Evolutionary conservation across 2,888 invertebrate genomes (phyloP), one percentile per base, ranked within the genome.

Genomic region (Cheiracanthium punctorium): DNA sequence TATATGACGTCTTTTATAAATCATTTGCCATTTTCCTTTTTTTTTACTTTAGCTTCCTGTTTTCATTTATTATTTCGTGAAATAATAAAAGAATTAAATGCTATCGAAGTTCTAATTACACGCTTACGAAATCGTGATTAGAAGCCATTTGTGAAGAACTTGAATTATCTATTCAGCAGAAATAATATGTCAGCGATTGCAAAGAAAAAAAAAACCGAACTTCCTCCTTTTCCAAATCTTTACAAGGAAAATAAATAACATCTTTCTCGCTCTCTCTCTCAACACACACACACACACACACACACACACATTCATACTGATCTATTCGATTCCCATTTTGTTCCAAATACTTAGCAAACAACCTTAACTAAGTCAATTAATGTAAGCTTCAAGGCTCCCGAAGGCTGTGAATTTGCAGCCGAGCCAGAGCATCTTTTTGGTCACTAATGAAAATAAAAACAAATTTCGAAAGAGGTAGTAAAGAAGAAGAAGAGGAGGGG

Each of bases 391-490:
- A 58, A 58, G 24, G 58, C 58, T n/a, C 17, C 24, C 5, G 58
- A 58, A 58, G 24, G 24, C 58, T 58, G 58, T 58, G 58, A 58
- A 58, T 58, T 58, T 58, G 4, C 58, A 17, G 37, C 5, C 10
- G 43, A 48, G 43, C 58, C 12, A 24, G 5, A 58, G 30, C 67
- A 67, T 32, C 14, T 30, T n/a, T 67, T 67, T 32, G 30, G 67
- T 32, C 67, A 67, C 30, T 67, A 67, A 67, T 67, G 67, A 67
- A 67, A 32, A 67, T 67, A 67, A 67, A n/a, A 67, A 67, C n/a
- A 32, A 67, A 67, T 67, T n/a, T 32, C 58, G 24, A 24, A 24
- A 24, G 58, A 24, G 24, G 58, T 20, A 24, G 24, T 5, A 58
- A 20, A 58, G 24, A 58, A 37, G 37, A 37, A 37, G 37, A 37